Evolutionary conservation across 2,113 vertebrate species (phyloP).

Genomic region (Notiomystis cincta): DNA sequence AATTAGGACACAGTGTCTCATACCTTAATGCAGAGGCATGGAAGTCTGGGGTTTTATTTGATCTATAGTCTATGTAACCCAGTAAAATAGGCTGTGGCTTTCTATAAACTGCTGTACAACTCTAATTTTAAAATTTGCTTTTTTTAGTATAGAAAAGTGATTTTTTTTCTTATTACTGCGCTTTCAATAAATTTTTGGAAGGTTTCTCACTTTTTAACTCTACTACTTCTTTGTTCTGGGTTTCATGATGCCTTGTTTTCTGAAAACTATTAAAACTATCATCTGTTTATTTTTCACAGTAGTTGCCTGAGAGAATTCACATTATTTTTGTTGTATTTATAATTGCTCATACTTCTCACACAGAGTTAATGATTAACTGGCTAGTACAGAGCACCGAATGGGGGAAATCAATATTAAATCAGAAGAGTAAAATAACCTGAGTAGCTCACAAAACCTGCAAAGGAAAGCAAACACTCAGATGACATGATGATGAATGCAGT

Average conservation of each 20-base stretch:
- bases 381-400: background rate
- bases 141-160: background rate
- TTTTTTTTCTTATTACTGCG: background rate
- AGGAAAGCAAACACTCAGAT: background rate
- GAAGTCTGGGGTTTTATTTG: background rate
- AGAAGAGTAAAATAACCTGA: background rate
- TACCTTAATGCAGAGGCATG: background rate
- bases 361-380: background rate
- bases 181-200: background rate
- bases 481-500: background rate
- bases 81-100: background rate
- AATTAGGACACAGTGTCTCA: background rate
- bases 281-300: background rate
- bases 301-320: background rate
- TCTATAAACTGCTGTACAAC: background rate
- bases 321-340: background rate
- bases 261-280: background rate
- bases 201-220: background rate
- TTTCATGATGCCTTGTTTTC: background rate
- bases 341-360: background rate
- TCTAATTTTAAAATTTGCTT: background rate
- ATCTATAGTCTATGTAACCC: background rate
- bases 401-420: slow-evolving; percentile 17
- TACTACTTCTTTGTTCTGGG: background rate
- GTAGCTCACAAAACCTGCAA: background rate